phyloP scores from a whole-genome alignment of 1,140 invertebrate species.

The Neodiprion lecontei region DNA sequence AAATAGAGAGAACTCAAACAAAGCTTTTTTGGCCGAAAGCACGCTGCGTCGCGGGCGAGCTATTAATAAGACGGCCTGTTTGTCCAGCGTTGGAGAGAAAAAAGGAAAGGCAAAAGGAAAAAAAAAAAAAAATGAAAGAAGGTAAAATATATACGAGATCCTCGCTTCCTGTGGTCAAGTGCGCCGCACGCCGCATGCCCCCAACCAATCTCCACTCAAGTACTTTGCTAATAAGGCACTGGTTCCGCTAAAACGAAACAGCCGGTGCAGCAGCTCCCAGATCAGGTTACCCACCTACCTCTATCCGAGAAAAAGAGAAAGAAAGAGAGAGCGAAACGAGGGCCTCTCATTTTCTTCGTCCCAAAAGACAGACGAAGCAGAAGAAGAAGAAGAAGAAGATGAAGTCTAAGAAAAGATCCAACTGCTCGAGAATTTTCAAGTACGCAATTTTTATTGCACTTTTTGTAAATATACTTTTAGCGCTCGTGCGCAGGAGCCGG shows the following conservation, averaged over 20 bases:
- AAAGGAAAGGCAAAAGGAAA: slow-evolving; percentile 24
- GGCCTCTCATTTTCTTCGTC: slow-evolving; percentile 21
- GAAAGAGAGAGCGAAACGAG: slow-evolving; percentile 16
- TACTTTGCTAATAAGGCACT: slow-evolving; percentile 43
- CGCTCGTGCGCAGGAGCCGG: too few relatives aligned
- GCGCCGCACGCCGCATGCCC: slow-evolving; percentile 30
- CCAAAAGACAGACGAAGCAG: neutral
- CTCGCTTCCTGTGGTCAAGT: slow-evolving; percentile 50
- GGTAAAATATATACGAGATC: slow-evolving; percentile 30
- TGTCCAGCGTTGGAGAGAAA: slow-evolving; percentile 22
- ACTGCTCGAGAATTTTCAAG: slow-evolving; percentile 15
- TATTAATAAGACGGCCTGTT: neutral
- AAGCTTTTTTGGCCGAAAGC: neutral
- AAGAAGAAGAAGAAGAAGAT: neutral
- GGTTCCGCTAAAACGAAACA: slow-evolving; percentile 35
- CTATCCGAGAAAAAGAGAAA: neutral
- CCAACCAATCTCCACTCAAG: slow-evolving; percentile 30
- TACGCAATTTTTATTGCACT: neutral
- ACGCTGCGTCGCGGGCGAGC: neutral
- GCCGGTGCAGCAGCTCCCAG: slow-evolving; percentile 32
- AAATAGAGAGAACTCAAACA: neutral
- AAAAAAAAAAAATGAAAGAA: slow-evolving; percentile 19
- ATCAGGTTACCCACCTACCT: slow-evolving; percentile 42
- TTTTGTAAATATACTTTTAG: too few relatives aligned
- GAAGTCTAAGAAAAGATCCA: neutral